Percentiles rank a stretch among this genome's conserved stretches.
Evolutionary conservation across 2,797 vertebrate genomes (phyloP).

Genomic region (Coracias cyanogaster): DNA sequence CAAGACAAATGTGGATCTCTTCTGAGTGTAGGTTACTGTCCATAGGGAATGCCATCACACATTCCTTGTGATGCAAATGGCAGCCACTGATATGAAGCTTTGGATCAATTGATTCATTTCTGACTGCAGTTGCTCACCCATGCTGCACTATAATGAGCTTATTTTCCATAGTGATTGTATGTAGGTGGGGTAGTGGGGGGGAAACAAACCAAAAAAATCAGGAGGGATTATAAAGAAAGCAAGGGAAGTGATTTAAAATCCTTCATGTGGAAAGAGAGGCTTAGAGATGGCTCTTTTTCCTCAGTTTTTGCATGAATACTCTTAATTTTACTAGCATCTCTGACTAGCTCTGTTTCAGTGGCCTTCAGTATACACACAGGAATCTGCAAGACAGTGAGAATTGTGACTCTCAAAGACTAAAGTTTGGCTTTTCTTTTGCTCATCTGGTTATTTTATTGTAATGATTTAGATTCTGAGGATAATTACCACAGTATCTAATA

Average conservation of each 20-base stretch:
- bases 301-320: not conserved
- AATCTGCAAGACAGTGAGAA: not conserved
- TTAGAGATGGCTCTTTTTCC: not conserved
- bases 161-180: conserved; percentile 26
- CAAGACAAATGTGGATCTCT: not conserved
- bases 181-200: not conserved
- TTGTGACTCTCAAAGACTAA: not conserved
- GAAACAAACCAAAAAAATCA: not conserved
- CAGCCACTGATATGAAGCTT: not conserved
- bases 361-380: not conserved
- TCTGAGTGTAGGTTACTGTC: not conserved
- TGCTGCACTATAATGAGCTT: conserved; percentile 23
- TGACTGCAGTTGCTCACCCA: not conserved
- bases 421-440: not conserved
- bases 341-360: not conserved
- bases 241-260: conserved; percentile 20
- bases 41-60: not conserved
- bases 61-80: not conserved
- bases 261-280: conserved; percentile 2
- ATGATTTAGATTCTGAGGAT: not conserved
- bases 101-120: not conserved
- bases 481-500: not conserved
- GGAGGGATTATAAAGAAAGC: conserved; percentile 20
- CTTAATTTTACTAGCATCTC: not conserved
- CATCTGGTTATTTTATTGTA: not conserved